A percentile compares a stretch with the other conserved stretches of the same genome.
phyloP scores from a whole-genome alignment of 2,113 vertebrate genomes.

The Semnornis frantzii region DNA sequence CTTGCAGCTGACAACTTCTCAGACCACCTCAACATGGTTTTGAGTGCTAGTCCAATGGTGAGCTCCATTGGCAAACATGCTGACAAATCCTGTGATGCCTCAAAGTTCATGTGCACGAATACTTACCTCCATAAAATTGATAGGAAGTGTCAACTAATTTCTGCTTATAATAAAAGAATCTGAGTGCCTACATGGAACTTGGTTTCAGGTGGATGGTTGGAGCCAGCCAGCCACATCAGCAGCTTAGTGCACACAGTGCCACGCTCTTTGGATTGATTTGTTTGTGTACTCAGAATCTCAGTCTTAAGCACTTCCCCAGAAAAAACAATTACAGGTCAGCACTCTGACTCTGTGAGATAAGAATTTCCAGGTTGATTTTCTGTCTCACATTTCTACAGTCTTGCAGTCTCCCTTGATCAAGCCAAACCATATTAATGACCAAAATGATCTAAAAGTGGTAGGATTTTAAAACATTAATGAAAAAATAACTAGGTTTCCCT shows the following conservation, averaged over 20 bases:
- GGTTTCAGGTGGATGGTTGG: rapidly evolving
- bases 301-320: neutral
- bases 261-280: neutral
- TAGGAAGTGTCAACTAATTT: neutral
- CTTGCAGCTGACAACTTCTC: neutral
- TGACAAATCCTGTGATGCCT: neutral
- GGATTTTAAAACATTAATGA: neutral
- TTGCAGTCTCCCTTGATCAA: neutral
- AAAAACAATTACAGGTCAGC: neutral
- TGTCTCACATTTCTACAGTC: neutral
- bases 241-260: neutral
- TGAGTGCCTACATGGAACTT: neutral
- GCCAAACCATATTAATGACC: neutral
- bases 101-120: neutral
- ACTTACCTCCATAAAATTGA: neutral
- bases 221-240: neutral
- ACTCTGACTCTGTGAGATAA: neutral
- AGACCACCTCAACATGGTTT: neutral
- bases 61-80: neutral
- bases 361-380: neutral
- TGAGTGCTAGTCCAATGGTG: neutral
- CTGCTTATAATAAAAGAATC: neutral
- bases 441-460: neutral
- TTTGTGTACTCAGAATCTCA: neutral
- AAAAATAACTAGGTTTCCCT: neutral